Base-by-base conservation (phyloP, 2,113 vertebrate species). In the Stomatorhinus ivindoensis region DNA sequence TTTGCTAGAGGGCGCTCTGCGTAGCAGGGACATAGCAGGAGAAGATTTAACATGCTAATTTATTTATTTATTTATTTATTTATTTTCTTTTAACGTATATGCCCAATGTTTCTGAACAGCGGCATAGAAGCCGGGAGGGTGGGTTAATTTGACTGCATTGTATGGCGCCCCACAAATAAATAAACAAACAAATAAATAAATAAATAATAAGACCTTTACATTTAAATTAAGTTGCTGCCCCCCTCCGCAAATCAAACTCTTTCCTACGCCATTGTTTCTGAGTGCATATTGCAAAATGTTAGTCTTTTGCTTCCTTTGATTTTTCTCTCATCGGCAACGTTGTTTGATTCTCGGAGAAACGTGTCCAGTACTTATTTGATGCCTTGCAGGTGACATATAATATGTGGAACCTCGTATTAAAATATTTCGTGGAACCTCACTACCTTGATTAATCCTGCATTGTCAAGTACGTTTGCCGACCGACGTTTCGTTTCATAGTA, bases 1-100 rank as follows among this genome's bases (percentile, higher is more conserved):
- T 95, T 96, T 96, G 96, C 98, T 98, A 99, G 98, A 96, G 98
- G 98, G 98, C 98, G 98, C 98, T 98, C 95, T 95, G 94, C 91
- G 93, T 96, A 96, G 94, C 96, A 95, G 94, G 96, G 97, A 94
- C 93, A 51, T 93, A 95, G 92, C 91, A 91, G 92, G 91, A 92
- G 89, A 91, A 92, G 90, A 91, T 92, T 92, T 92, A 92, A 93
- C 93, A 91, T 84, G 82, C 39, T n/a, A n/a, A 84, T 84, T 46
- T 39, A 83, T 83, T 19, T 21, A 83, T 83, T 44, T n/a, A n/a
- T 24, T 31, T 44, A 9, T n/a, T 35, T 46, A 46, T 21, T 31
- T 44, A 9, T 13, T 39, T 24, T 8, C 21, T 84, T 24, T 84
- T 24, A 84, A 47, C 82, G 0, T 24, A 47, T 47, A 24, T 47